phyloP scores from a whole-genome alignment of 2,113 vertebrate species.

The Typhlomys cinereus region DNA sequence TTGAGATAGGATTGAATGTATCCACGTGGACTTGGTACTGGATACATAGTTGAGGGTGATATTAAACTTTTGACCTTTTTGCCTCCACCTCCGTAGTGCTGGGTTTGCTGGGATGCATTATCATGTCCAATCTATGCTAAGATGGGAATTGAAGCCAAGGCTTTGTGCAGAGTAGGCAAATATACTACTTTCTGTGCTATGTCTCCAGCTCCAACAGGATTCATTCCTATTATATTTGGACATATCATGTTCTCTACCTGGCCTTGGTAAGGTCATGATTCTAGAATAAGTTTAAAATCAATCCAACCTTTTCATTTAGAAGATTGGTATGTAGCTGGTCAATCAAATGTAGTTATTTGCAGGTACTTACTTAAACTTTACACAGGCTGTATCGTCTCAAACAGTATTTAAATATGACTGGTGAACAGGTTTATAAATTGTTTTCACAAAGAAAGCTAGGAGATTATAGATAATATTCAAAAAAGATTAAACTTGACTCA shows the following conservation, averaged over 20 bases:
- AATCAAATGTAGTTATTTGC: neutral
- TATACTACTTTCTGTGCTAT: neutral
- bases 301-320: neutral
- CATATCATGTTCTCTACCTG: rapidly evolving
- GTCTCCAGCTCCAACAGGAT: neutral
- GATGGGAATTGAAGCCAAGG: neutral
- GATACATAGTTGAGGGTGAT: too few species aligned
- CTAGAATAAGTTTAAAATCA: neutral
- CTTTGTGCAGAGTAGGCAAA: neutral
- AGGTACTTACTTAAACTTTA: neutral
- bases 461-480: constrained; percentile 79
- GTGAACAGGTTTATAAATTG: constrained; percentile 84
- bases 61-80: neutral
- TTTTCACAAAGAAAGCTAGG: constrained; percentile 84
- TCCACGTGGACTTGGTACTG: neutral
- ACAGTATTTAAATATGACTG: constrained; percentile 80
- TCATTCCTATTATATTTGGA: neutral
- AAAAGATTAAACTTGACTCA: constrained; percentile 75
- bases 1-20: neutral
- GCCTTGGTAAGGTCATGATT: neutral
- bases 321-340: neutral
- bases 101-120: neutral
- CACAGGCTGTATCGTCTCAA: constrained; percentile 57
- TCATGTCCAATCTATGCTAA: too few species aligned
- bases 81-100: neutral